phyloP scores from a whole-genome alignment of 1,140 invertebrate genomes.

The Bombus cullumanus region DNA sequence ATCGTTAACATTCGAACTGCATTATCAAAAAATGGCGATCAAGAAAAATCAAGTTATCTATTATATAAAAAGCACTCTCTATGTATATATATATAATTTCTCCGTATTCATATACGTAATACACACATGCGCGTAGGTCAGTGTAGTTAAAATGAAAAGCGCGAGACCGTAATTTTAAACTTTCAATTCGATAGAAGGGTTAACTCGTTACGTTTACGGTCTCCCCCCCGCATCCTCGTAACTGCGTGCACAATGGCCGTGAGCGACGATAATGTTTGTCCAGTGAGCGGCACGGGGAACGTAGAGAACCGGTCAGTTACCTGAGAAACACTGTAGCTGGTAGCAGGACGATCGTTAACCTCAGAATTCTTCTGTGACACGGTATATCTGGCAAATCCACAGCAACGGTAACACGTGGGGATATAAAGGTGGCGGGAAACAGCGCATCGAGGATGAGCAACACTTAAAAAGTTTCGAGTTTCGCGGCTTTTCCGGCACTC shows the following conservation, averaged over 20 bases:
- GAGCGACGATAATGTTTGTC: conserved; percentile 60
- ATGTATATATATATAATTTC: background rate
- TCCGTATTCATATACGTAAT: background rate
- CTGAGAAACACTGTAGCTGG: conserved; percentile 60
- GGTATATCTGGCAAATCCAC: background rate
- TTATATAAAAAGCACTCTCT: background rate
- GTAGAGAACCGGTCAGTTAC: conserved; percentile 67
- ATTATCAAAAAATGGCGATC: no score
- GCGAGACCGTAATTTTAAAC: background rate
- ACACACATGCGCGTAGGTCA: background rate
- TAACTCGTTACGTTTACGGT: conserved; percentile 8
- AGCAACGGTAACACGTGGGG: background rate
- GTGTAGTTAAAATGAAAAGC: background rate
- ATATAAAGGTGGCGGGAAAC: conserved; percentile 38
- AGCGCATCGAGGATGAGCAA: conserved; percentile 10
- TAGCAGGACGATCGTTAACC: conserved; percentile 52
- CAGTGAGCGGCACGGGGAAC: conserved; percentile 64
- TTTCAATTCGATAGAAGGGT: conserved; percentile 24
- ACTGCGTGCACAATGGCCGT: conserved; percentile 7
- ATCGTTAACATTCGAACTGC: background rate
- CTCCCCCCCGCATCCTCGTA: conserved; percentile 12
- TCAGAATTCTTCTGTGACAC: background rate
- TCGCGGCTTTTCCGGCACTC: background rate
- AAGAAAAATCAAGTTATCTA: background rate
- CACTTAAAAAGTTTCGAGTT: conserved; percentile 22